A percentile compares a stretch with the other conserved stretches of the same genome.
These are phyloP conservation scores for Euphysa ruthae DNA, from an alignment of 30 jellyfish, hydroid and myxozoan genomes.

Conservation along the genomic window DNA sequence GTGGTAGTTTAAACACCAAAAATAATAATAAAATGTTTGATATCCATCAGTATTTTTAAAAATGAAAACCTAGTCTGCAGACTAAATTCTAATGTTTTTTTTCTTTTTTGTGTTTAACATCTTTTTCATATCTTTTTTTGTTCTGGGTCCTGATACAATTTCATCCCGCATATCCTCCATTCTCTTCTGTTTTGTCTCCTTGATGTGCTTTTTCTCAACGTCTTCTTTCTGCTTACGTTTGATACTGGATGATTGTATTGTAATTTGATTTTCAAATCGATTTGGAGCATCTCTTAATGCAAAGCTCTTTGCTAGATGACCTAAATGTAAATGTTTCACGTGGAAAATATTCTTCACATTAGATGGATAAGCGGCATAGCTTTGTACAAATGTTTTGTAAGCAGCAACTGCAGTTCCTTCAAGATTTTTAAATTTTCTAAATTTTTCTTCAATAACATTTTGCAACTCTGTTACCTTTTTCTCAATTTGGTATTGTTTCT, in stretches of 20 bases:
- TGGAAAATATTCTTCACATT: conserved; percentile 58
- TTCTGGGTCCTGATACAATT: conserved; percentile 64
- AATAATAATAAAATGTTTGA: too few species aligned
- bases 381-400: conserved; percentile 64
- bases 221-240: conserved; percentile 7
- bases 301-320: conserved; percentile 88
- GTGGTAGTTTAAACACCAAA: too few species aligned
- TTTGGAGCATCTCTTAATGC: conserved; percentile 89
- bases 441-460: conserved; percentile 34
- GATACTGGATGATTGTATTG: neutral
- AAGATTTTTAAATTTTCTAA: conserved; percentile 8
- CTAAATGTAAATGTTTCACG: conserved; percentile 65
- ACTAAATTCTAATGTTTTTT: conserved; percentile 5
- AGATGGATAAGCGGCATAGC: conserved; percentile 86
- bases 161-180: conserved; percentile 41
- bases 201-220: neutral
- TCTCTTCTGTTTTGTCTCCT: conserved; percentile 26
- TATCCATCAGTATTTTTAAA: too few species aligned
- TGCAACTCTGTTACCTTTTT: conserved; percentile 60
- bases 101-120: neutral
- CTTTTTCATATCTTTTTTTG: conserved; percentile 37
- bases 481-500: conserved; percentile 46
- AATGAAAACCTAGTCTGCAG: too few species aligned
- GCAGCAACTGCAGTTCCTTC: conserved; percentile 52
- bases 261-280: conserved; percentile 26